Percentiles rank a stretch among this genome's conserved stretches.
These are phyloP conservation scores for Tamandua tetradactyla DNA, from an alignment of 2,797 vertebrate genomes.

Conservation along the genomic window DNA sequence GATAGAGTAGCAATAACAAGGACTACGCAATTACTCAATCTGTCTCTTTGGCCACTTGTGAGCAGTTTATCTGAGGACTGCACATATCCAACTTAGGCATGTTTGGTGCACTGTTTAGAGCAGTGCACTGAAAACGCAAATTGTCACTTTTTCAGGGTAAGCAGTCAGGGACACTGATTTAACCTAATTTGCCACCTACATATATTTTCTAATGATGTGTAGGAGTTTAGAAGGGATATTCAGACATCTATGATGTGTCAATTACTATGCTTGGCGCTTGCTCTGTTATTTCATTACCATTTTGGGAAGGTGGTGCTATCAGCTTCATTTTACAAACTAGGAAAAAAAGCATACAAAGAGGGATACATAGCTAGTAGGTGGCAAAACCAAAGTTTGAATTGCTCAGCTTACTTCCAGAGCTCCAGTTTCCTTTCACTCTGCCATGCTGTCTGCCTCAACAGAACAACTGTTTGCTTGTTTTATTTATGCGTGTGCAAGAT, in stretches of 20 bases:
- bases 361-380: neutral
- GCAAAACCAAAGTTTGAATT: constrained; percentile 14
- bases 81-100: neutral
- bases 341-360: neutral
- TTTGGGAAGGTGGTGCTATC: neutral
- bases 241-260: neutral
- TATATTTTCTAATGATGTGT: neutral
- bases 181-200: neutral
- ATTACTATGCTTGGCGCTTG: neutral
- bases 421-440: neutral
- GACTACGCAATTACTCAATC: neutral
- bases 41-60: neutral
- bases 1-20: neutral
- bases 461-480: neutral
- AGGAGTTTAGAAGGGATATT: neutral
- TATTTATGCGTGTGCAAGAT: neutral
- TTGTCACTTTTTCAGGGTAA: neutral
- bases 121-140: neutral
- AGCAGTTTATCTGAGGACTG: neutral
- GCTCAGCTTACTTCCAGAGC: neutral
- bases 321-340: neutral
- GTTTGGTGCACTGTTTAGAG: neutral
- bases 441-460: neutral
- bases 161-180: neutral
- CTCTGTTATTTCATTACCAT: neutral